phyloP scores from a whole-genome alignment of 2,113 vertebrate species.

The Dendropsophus ebraccatus region DNA sequence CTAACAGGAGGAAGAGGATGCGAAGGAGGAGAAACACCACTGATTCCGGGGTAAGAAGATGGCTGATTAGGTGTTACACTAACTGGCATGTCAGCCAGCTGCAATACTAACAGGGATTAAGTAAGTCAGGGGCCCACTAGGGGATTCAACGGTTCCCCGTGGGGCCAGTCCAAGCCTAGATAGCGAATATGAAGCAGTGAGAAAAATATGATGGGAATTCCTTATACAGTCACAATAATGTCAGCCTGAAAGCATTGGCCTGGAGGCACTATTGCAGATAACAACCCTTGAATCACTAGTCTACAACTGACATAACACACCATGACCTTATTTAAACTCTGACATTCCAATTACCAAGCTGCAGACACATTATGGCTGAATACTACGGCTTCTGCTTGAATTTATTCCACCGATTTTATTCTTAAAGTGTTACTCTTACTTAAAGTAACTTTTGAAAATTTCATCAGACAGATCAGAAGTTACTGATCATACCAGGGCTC shows the following conservation, averaged over 20 bases:
- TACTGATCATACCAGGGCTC: no score
- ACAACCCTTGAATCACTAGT: no score
- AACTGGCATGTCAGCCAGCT: neutral
- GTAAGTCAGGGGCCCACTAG: no score
- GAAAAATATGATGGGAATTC: constrained; percentile 10
- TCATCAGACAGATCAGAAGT: no score
- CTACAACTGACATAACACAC: no score
- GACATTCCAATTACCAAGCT: no score
- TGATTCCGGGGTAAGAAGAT: constrained; percentile 13
- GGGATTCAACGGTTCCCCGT: no score
- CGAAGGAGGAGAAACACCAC: neutral
- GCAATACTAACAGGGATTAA: neutral
- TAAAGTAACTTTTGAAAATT: no score
- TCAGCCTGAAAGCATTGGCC: neutral
- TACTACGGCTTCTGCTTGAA: neutral
- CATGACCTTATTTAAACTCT: no score
- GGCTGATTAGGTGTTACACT: neutral
- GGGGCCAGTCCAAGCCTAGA: neutral
- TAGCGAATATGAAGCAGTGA: neutral
- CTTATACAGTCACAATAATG: neutral
- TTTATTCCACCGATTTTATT: neutral
- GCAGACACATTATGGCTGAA: no score
- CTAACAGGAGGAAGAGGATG: neutral
- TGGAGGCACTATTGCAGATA: neutral
- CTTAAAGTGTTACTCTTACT: no score